Evolutionary conservation across 2,113 vertebrate genomes (phyloP).

Genomic region (Phyllostomus hastatus): DNA sequence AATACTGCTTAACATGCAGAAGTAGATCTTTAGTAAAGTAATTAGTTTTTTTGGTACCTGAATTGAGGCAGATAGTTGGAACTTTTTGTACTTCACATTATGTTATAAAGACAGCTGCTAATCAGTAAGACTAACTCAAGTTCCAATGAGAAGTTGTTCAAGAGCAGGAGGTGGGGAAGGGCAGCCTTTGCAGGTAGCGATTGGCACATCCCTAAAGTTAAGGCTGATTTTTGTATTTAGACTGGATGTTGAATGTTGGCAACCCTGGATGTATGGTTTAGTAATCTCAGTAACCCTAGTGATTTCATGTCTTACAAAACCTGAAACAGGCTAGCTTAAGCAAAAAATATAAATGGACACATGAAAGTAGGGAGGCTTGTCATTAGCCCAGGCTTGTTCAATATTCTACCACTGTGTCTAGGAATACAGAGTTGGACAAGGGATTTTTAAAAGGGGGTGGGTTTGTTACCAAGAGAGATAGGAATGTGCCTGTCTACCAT

Average conservation of each 20-base stretch:
- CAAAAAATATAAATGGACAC: background rate
- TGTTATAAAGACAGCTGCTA: background rate
- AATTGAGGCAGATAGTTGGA: background rate
- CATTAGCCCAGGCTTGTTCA: background rate
- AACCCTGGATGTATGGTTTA: background rate
- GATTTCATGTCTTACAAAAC: background rate
- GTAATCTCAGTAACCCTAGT: background rate
- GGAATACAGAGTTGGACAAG: background rate
- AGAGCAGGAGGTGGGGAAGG: background rate
- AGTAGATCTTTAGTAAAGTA: background rate
- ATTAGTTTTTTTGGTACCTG: background rate
- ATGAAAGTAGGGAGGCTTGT: background rate
- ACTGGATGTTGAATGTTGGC: background rate
- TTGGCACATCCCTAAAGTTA: background rate
- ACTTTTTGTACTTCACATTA: background rate
- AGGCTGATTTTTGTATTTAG: background rate
- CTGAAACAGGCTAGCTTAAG: background rate
- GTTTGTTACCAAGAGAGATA: background rate
- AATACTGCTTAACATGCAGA: background rate
- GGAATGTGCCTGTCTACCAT: background rate
- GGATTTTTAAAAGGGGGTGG: background rate
- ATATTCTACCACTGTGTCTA: background rate
- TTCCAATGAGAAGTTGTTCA: background rate
- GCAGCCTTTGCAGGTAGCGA: background rate
- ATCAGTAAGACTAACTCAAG: background rate